Evolutionary conservation across 1,140 invertebrate genomes (phyloP).

Genomic region (Drosophila melanica): DNA sequence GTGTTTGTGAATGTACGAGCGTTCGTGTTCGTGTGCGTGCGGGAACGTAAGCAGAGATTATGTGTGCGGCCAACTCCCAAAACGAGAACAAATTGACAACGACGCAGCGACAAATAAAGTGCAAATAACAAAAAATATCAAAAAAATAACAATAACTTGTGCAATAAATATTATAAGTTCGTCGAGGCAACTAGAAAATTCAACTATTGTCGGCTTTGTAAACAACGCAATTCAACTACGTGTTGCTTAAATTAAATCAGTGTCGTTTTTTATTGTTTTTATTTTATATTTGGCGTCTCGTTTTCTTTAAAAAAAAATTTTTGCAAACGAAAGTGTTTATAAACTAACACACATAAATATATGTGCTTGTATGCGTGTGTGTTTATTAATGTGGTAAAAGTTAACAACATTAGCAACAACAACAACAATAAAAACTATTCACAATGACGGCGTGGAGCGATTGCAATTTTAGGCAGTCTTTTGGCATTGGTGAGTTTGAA

Average conservation of each 20-base stretch:
- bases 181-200: constrained; percentile 30
- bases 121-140: constrained; percentile 21
- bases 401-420: constrained; percentile 51
- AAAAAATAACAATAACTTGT: constrained; percentile 28
- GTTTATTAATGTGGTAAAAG: constrained; percentile 59
- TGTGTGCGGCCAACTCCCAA: constrained; percentile 71
- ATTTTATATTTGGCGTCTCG: constrained; percentile 45
- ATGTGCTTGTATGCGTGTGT: constrained; percentile 48
- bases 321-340: constrained; percentile 69
- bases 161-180: constrained; percentile 31
- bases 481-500: constrained; percentile 78
- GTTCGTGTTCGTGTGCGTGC: constrained; percentile 36
- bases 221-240: constrained; percentile 58
- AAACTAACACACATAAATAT: constrained; percentile 11
- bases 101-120: constrained; percentile 44
- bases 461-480: constrained; percentile 78
- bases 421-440: constrained; percentile 51
- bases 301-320: constrained; percentile 60
- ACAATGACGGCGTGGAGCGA: constrained; percentile 77
- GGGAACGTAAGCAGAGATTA: constrained; percentile 59
- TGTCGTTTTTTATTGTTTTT: constrained; percentile 34
- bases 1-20: constrained; percentile 27
- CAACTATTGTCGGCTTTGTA: constrained; percentile 44
- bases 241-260: constrained; percentile 55
- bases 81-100: constrained; percentile 59